Percentiles rank a stretch among this genome's conserved stretches.
These are phyloP conservation scores for Uromys caudimaculatus DNA, from an alignment of 2,797 vertebrate genomes.

Conservation along the genomic window DNA sequence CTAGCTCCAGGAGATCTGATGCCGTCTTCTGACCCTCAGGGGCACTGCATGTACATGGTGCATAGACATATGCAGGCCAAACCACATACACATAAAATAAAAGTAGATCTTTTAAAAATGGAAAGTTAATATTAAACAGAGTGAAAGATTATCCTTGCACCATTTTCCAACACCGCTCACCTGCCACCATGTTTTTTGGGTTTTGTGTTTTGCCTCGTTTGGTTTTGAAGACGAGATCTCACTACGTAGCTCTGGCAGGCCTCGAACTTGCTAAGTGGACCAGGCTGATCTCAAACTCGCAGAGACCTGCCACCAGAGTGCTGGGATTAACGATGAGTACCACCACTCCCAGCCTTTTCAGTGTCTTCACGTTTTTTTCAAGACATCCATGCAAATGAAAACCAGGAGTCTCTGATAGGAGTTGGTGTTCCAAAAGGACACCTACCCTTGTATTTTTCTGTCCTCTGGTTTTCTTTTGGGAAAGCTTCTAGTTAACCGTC, in stretches of 20 bases:
- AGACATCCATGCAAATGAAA: conserved; percentile 15
- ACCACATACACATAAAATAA: background rate
- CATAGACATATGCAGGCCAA: background rate
- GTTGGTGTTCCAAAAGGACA: background rate
- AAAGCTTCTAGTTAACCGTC: background rate
- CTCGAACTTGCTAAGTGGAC: background rate
- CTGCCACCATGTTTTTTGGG: background rate
- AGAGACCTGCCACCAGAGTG: background rate
- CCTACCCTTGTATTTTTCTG: background rate
- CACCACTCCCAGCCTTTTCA: background rate
- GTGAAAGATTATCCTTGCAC: background rate
- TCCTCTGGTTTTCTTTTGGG: background rate
- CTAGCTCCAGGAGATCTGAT: background rate
- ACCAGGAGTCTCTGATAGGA: background rate
- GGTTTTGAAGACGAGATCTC: background rate
- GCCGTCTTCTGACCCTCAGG: background rate
- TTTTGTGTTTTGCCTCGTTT: background rate
- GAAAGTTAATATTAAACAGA: background rate
- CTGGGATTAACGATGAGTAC: background rate
- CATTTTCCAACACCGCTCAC: background rate
- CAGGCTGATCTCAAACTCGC: background rate
- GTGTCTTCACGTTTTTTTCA: background rate
- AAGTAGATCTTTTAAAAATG: background rate
- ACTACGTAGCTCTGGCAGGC: background rate
- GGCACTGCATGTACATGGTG: too few species aligned